Base-by-base conservation (phyloP, 2,797 vertebrate species). In the Cuniculus paca region DNA sequence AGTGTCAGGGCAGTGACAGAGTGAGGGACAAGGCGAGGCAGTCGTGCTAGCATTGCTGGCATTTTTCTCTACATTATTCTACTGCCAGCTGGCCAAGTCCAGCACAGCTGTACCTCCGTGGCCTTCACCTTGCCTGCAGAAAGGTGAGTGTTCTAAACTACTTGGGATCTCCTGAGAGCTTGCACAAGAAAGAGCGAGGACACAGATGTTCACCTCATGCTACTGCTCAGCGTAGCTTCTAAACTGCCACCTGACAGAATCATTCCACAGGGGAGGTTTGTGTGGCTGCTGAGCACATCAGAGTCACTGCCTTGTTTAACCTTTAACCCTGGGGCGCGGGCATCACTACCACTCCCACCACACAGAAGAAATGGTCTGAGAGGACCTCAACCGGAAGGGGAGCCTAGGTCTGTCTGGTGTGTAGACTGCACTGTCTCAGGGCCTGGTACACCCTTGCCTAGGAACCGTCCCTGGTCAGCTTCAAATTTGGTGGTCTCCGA, bases 51-150 rank as follows among this genome's bases (percentile, higher is more conserved):
- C 26, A 60, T 31, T 31, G 52, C 14, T 94, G 87, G 63, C 39
- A 87, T 50, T 85, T 70, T 54, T 48, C n/a, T 56, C 60, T 52
- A 83, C 50, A 70, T 92, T 89, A 72, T 88, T 88, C 58, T 52
- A 58, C 10, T 70, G 39, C 88, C 48, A 14, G 45, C 68, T 45
- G 39, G 48, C 19, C 1, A 92, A 80, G 50, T n/a, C 61, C 6
- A 79, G 74, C 24, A 17, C 2, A 36, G 12, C 10, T 70, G 24
- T 36, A 54, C 34, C 50, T 45, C 26, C 61, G 12, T 26, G 70
- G 54, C 58, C 50, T 70, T 72, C 20, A 28, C 68, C 36, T 77
- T 87, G 39, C 12, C 61, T 1, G 42, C 1, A 45, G 34, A 68
- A 65, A 83, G 63, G 34, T 10, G n/a, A 90, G 36, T 1, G 42